phyloP scores from a whole-genome alignment of 2,113 vertebrate genomes.

The Erpornis zantholeuca region DNA sequence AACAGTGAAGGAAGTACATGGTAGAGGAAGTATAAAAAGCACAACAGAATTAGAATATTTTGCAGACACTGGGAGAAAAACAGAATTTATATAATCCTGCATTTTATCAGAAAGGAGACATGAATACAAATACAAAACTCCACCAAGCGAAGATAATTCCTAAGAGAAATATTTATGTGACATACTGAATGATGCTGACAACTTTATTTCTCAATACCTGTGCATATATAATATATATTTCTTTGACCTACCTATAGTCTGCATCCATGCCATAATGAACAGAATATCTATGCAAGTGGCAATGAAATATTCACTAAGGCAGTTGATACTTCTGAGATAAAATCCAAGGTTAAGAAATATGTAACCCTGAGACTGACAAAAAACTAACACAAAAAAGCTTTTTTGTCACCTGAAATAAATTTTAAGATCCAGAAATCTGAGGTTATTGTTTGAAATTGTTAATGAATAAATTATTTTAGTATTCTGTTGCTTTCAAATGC shows the following conservation, averaged over 20 bases:
- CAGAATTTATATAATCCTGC: slow-evolving; percentile 20
- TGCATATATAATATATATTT: not conserved
- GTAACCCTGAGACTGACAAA: not conserved
- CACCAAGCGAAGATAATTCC: slow-evolving; percentile 1
- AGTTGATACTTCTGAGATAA: not conserved
- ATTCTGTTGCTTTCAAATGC: not conserved
- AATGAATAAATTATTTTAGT: not conserved
- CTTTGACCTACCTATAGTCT: slow-evolving; percentile 7
- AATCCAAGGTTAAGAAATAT: slow-evolving; percentile 12
- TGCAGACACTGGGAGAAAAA: not conserved
- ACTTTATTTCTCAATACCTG: slow-evolving; percentile 37
- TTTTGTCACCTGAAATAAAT: slow-evolving; percentile 11
- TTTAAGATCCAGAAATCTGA: not conserved
- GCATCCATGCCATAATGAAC: not conserved
- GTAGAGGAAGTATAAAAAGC: not conserved
- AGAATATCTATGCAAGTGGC: not conserved
- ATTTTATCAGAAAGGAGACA: slow-evolving; percentile 22
- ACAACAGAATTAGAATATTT: not conserved
- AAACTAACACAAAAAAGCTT: not conserved
- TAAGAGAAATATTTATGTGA: slow-evolving; percentile 51
- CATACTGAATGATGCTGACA: slow-evolving; percentile 26
- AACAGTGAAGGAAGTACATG: not conserved
- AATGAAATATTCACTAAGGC: slow-evolving; percentile 41
- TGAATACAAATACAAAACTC: slow-evolving; percentile 43
- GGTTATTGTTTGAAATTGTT: not conserved